These are phyloP conservation scores for Circaetus cinerascens DNA, from an alignment of 2,113 vertebrate species.

Conservation along the genomic window DNA sequence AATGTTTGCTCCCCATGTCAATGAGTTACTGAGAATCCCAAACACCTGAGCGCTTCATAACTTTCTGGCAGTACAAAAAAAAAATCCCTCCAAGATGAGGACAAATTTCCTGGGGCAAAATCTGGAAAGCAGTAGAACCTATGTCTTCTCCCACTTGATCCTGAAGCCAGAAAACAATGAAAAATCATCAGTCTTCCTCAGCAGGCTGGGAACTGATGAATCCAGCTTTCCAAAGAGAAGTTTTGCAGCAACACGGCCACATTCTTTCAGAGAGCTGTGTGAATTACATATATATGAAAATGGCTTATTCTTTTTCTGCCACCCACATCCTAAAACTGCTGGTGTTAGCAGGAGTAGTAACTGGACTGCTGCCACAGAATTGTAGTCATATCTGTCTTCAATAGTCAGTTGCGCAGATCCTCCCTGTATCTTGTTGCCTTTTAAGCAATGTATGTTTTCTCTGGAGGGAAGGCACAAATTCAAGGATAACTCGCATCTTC, in stretches of 20 bases:
- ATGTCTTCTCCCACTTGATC: background rate
- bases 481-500: background rate
- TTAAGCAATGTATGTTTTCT: background rate
- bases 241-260: conserved; percentile 2
- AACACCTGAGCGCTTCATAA: background rate
- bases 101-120: conserved; percentile 14
- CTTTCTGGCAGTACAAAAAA: background rate
- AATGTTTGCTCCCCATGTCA: conserved; percentile 2
- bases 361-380: background rate
- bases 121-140: conserved; percentile 1
- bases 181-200: conserved; percentile 32
- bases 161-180: conserved; percentile 39
- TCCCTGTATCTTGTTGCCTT: background rate
- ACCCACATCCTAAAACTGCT: background rate
- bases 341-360: background rate
- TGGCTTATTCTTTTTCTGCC: background rate
- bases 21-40: conserved; percentile 2
- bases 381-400: background rate
- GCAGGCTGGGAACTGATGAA: background rate
- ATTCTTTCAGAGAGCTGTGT: background rate
- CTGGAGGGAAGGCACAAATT: background rate
- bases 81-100: background rate
- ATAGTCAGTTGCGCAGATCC: background rate
- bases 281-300: background rate
- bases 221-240: conserved; percentile 39